A percentile compares a stretch with the other conserved stretches of the same genome.
These are phyloP conservation scores for Brachyistius frenatus DNA, from an alignment of 2,113 vertebrate genomes.

Conservation along the genomic window DNA sequence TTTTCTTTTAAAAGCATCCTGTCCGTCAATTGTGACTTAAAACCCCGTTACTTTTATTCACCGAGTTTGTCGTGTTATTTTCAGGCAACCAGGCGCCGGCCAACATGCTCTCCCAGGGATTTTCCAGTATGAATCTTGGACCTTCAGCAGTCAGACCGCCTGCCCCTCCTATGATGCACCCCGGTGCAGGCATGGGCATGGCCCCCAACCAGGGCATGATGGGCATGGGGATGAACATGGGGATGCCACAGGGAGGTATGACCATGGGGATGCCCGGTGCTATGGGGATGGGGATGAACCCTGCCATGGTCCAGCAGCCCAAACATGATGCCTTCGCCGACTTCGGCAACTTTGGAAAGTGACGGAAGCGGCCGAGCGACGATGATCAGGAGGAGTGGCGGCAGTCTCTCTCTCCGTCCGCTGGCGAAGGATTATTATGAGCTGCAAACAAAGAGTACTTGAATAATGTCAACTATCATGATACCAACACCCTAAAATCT, in stretches of 20 bases:
- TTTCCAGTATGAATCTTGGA: slow-evolving; percentile 90
- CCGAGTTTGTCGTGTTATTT: slow-evolving; percentile 36
- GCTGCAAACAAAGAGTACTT: slow-evolving; percentile 90
- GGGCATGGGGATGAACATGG: slow-evolving; percentile 90
- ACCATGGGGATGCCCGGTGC: slow-evolving; percentile 88
- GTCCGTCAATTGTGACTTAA: not conserved
- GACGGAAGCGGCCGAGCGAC: slow-evolving; percentile 76
- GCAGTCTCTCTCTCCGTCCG: slow-evolving; percentile 56
- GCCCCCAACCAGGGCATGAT: slow-evolving; percentile 89
- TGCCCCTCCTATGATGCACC: slow-evolving; percentile 85
- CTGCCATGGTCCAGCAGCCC: slow-evolving; percentile 88
- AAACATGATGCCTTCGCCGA: slow-evolving; percentile 99
- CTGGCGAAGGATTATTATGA: slow-evolving; percentile 92
- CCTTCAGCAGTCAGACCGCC: slow-evolving; percentile 85
- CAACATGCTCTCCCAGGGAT: slow-evolving; percentile 92
- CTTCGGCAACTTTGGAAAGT: slow-evolving; percentile 99
- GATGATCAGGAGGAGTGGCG: slow-evolving; percentile 47
- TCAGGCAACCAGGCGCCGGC: slow-evolving; percentile 88
- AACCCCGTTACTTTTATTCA: not conserved
- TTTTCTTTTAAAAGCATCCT: not conserved
- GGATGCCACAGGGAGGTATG: slow-evolving; percentile 86
- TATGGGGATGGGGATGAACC: slow-evolving; percentile 87
- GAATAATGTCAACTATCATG: slow-evolving; percentile 79
- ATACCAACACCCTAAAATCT: slow-evolving; percentile 71
- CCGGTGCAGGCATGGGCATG: slow-evolving; percentile 77